Conservation (phyloP, 37 sponge, comb jelly and placozoan species). For the Petrosia ficiformis region DNA sequence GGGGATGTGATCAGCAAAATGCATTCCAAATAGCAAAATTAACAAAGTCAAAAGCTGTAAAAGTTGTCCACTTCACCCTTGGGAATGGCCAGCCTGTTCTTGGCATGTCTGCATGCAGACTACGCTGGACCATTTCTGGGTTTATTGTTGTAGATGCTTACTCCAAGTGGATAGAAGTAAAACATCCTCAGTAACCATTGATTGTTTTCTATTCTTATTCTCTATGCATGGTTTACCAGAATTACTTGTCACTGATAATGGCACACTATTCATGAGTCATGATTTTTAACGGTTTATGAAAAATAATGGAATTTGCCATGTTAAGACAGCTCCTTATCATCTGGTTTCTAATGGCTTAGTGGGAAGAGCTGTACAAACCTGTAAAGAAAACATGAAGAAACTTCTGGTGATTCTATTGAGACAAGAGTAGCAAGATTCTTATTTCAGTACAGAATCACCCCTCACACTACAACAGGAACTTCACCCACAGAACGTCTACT, state of each 20-base stretch:
- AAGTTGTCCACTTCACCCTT: too few relatives aligned
- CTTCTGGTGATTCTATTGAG: background rate
- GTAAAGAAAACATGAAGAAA: background rate
- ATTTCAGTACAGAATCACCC: constrained; percentile 15
- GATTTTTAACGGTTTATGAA: background rate
- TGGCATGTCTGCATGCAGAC: background rate
- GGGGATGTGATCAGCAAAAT: too few relatives aligned
- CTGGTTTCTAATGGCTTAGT: background rate
- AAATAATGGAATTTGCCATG: background rate
- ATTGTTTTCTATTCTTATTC: background rate
- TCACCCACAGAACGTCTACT: constrained; percentile 11
- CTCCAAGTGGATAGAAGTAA: background rate
- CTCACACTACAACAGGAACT: constrained; percentile 13
- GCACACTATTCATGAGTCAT: background rate
- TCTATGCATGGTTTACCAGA: background rate
- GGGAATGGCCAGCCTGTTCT: background rate
- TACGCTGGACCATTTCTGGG: background rate
- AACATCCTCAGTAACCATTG: background rate
- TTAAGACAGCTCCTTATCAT: background rate
- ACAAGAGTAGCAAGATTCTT: background rate
- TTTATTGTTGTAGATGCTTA: background rate
- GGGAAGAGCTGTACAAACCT: background rate
- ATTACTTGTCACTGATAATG: background rate
- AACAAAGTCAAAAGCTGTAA: too few relatives aligned
- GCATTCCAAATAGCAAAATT: too few relatives aligned